Evolutionary conservation across 2,113 vertebrate genomes (phyloP), one percentile per base, ranked within the genome.

Genomic region (Vulpes vulpes): DNA sequence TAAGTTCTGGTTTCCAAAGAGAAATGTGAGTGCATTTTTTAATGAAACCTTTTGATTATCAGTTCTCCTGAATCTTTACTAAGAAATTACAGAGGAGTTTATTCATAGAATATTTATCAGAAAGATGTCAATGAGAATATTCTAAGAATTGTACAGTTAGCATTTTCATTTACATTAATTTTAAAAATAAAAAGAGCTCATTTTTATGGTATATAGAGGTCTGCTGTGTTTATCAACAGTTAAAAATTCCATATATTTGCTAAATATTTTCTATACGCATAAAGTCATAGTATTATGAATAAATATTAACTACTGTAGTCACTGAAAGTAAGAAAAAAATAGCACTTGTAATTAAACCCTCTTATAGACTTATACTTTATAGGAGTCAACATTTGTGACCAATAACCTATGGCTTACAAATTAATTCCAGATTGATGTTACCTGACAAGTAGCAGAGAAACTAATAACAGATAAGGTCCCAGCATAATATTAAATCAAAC

Each of bases 341-440:
- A 96, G 15, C 67, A 97, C 91, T 96, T 97, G 94, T 78, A 97
- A 82, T 5, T 51, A 57, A 94, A 96, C 60, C 38, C 79, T 92
- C 62, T 49, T 5, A 89, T 78, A 97, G 71, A 97, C 22, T 76
- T 55, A 96, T 89, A 22, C 93, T 92, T 90, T 91, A 97, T 95
- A 97, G 38, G 80, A 98, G 83, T 90, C 65, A 97, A 97, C 51
- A 94, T 96, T 74, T 96, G 83, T 98, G 96, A 98, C 95, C 91
- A 96, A 95, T 97, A 97, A 98, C 95, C 96, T 98, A 91, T 69
- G 60, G 81, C 95, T 98, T 98, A 74, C 92, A 94, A 93, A 98
- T 98, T 92, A 97, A 94, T 92, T 98, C 35, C 92, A 94, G 83
- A 88, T 95, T 96, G 89, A 51, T 79, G 64, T 17, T 80, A 90